Base-by-base conservation (phyloP, 2,113 vertebrate species). In the Bungarus multicinctus region DNA sequence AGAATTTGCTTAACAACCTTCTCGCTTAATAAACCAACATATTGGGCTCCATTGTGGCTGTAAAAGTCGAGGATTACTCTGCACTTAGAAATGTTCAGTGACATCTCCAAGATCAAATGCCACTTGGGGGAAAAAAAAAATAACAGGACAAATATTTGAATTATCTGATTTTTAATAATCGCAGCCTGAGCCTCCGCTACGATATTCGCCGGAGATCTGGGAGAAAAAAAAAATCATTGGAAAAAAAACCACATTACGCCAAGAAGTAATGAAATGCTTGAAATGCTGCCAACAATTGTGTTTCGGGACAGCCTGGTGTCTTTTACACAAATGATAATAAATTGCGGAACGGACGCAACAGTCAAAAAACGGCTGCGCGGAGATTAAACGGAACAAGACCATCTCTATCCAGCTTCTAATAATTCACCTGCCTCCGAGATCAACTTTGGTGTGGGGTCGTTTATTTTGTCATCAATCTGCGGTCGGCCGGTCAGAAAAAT, bases 391-490 rank as follows among this genome's bases (percentile, higher is more conserved):
- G 90, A 81, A 89, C 89, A 81, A 8, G 0, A 93, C 3, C 88
- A 91, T 86, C 91, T 11, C 54, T 64, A 57, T 85, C 93, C 88
- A 85, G 43, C 55, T 53, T 22, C 92, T 50, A 43, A 95, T 94
- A 53, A 85, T 58, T 95, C 95, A 91, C 94, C 25, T 45, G 87
- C 90, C 3, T 89, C 0, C 0, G 7, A 91, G 89, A 22, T 89
- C 30, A 8, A 5, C 93, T 89, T 93, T 89, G n/a, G 45, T 23
- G 92, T 47, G 88, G 43, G 91, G 96, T 93, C 4, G 81, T 96
- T 97, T 95, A 85, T 45, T 94, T 93, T 94, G 94, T 91, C 96
- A 97, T 97, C 97, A 96, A 97, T 97, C 97, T 47, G 97, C 87
- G 23, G 50, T 8, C 69, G 91, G 93, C 93, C 60, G 0, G 87